These are phyloP conservation scores for Chondrosia reniformis DNA, from an alignment of 37 sponge, comb jelly and placozoan species.

Conservation along the genomic window DNA sequence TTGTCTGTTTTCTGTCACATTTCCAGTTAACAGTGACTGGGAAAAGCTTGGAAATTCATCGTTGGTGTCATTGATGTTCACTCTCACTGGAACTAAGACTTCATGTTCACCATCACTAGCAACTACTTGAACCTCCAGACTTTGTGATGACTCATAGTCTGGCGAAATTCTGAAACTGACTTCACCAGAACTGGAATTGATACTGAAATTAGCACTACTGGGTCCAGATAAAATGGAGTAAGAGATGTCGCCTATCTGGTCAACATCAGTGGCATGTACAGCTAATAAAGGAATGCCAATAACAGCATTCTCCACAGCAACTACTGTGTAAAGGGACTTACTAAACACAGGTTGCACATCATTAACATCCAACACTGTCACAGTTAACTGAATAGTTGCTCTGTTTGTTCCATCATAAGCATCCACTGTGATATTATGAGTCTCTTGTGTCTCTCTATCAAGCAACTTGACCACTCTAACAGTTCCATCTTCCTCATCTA, in stretches of 20 bases:
- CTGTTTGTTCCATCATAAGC: constrained; percentile 12
- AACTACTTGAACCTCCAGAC: constrained; percentile 37
- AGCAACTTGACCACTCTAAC: background rate
- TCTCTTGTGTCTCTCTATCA: constrained; percentile 19
- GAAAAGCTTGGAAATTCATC: constrained; percentile 53
- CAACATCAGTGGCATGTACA: constrained; percentile 52
- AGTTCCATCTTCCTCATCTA: constrained; percentile 28
- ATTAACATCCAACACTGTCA: constrained; percentile 58
- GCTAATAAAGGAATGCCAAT: constrained; percentile 10
- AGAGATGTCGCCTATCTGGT: constrained; percentile 28
- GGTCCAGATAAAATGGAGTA: constrained; percentile 32
- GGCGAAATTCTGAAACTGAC: constrained; percentile 29
- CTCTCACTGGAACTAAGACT: constrained; percentile 27
- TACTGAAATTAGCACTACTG: constrained; percentile 7
- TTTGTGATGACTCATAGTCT: constrained; percentile 36
- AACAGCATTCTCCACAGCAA: constrained; percentile 36
- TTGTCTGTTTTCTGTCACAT: constrained; percentile 37
- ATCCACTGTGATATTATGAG: background rate
- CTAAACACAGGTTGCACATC: constrained; percentile 44
- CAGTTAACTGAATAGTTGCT: background rate
- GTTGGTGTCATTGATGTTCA: constrained; percentile 48
- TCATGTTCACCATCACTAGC: constrained; percentile 45
- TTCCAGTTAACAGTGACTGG: background rate
- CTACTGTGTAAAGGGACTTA: background rate
- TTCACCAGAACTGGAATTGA: constrained; percentile 51